Percentiles rank a stretch among this genome's conserved stretches.
Evolutionary conservation across 2,797 vertebrate species (phyloP).

Genomic region (Mustela erminea): DNA sequence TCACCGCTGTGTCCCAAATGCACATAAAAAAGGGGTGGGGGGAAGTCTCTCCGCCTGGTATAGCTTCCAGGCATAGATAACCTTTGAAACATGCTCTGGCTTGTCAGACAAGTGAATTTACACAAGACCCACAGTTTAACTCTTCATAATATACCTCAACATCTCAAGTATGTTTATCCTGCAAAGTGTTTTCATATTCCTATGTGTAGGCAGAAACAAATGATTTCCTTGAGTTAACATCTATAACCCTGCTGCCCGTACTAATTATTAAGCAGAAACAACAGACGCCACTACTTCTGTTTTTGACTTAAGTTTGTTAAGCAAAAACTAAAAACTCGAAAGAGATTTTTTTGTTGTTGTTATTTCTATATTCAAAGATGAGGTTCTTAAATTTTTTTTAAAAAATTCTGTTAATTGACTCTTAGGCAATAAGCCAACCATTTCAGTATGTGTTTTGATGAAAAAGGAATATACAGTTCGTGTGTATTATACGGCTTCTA

Average conservation of each 20-base stretch:
- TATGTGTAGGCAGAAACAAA: conserved; percentile 60
- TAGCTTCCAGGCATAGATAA: conserved; percentile 73
- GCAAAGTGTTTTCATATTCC: conserved; percentile 57
- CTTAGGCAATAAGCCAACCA: conserved; percentile 56
- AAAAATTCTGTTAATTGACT: conserved; percentile 55
- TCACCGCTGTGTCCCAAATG: not conserved
- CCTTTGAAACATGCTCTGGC: conserved; percentile 50
- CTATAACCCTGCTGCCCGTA: conserved; percentile 8
- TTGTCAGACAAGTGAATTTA: not conserved
- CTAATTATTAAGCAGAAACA: conserved; percentile 61
- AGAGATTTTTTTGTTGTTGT: not conserved
- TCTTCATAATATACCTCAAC: not conserved
- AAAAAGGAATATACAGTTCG: conserved; percentile 22
- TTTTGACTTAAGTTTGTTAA: conserved; percentile 68
- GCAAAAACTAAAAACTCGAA: conserved; percentile 37
- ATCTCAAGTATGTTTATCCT: conserved; percentile 5
- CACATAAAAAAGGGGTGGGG: not conserved
- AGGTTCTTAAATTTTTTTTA: conserved; percentile 25
- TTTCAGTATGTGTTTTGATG: conserved; percentile 46
- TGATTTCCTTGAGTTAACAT: conserved; percentile 56
- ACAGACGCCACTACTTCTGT: conserved; percentile 45
- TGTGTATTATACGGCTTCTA: conserved; percentile 7
- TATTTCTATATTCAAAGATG: conserved; percentile 57
- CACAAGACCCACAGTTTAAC: conserved; percentile 22
- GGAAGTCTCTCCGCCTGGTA: conserved; percentile 12